phyloP scores from a whole-genome alignment of 1,140 invertebrate species.

The Mya arenaria region DNA sequence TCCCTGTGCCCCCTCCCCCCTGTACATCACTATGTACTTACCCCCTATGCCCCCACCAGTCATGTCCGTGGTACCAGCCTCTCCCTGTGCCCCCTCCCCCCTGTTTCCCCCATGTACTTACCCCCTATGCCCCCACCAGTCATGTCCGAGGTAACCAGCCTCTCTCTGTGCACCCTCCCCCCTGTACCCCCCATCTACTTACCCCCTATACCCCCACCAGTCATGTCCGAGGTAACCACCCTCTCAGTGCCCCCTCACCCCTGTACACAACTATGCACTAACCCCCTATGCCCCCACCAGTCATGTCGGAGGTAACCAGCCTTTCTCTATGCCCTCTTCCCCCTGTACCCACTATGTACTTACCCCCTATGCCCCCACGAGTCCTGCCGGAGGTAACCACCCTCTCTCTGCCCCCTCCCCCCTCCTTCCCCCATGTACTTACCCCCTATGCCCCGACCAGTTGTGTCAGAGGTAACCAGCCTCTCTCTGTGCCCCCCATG shows the following conservation, averaged over 20 bases:
- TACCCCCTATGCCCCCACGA: too few relatives aligned
- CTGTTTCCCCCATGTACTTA: not conserved
- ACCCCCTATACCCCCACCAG: too few relatives aligned
- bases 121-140: too few relatives aligned
- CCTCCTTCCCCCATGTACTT: not conserved
- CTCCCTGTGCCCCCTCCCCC: too few relatives aligned
- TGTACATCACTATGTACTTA: too few relatives aligned
- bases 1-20: slow-evolving; percentile 17
- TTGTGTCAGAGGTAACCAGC: not conserved
- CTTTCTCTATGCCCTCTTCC: too few relatives aligned
- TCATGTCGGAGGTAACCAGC: not conserved
- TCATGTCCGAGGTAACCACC: not conserved
- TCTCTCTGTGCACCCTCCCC: too few relatives aligned
- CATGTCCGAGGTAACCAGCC: not conserved
- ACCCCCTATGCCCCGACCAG: not conserved
- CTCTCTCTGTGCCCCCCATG: slow-evolving; percentile 22
- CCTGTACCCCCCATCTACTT: too few relatives aligned
- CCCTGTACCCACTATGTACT: not conserved
- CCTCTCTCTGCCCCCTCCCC: too few relatives aligned
- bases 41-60: too few relatives aligned
- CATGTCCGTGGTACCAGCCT: not conserved
- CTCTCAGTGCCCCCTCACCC: too few relatives aligned
- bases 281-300: not conserved
- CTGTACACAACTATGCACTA: not conserved
- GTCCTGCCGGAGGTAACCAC: not conserved